Conservation (phyloP, 2,888 invertebrate species). For the Drosophila ustulata region DNA sequence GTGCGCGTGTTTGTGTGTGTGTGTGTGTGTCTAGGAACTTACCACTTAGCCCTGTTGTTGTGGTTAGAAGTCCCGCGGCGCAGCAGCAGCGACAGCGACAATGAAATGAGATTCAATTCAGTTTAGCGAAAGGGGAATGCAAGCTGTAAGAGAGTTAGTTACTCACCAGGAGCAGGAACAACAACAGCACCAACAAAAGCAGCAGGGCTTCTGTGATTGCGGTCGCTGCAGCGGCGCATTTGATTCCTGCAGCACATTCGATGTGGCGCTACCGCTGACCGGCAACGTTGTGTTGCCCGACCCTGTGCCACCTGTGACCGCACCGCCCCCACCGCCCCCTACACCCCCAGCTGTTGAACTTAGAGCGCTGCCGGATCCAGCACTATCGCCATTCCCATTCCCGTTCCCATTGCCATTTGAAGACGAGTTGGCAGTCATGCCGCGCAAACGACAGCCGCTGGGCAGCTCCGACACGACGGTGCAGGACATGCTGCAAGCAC, state of each 20-base stretch:
- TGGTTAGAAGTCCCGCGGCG: constrained; percentile 51
- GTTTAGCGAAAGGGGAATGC: constrained; percentile 10
- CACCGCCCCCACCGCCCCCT: constrained; percentile 59
- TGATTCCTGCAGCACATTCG: constrained; percentile 83
- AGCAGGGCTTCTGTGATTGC: constrained; percentile 87
- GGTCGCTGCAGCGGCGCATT: constrained; percentile 83
- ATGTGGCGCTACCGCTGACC: constrained; percentile 56
- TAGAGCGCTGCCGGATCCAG: constrained; percentile 73
- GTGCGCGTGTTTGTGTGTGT: constrained; percentile 15
- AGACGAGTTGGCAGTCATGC: constrained; percentile 83
- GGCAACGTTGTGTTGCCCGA: constrained; percentile 57
- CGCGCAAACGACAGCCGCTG: constrained; percentile 85
- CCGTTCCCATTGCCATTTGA: constrained; percentile 65
- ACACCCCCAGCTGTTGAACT: constrained; percentile 78
- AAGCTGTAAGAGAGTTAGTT: constrained; percentile 1
- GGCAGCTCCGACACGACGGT: constrained; percentile 86
- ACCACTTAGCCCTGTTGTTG: constrained; percentile 84
- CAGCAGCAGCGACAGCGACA: constrained; percentile 29
- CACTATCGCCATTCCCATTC: constrained; percentile 71
- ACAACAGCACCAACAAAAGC: constrained; percentile 90
- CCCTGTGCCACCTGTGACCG: constrained; percentile 51
- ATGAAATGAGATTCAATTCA: constrained; percentile 2
- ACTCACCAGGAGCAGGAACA: constrained; percentile 90
- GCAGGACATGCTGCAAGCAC: constrained; percentile 86
- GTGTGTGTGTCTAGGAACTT: constrained; percentile 67